Base-by-base conservation (phyloP, 2,888 invertebrate species). In the Metellina segmentata region DNA sequence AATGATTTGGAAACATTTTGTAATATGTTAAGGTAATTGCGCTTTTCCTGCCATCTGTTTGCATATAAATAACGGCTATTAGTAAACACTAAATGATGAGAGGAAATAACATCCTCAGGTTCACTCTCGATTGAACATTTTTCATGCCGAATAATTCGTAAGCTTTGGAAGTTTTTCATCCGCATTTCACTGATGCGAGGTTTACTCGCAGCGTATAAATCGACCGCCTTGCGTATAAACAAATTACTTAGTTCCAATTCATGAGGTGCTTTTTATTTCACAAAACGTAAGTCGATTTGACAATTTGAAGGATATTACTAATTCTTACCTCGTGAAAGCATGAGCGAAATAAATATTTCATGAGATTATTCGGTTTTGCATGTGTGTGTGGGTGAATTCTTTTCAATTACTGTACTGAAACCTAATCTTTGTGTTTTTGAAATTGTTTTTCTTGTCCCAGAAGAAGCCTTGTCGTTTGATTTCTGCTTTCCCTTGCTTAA, bases 1-100 rank as follows among this genome's bases (percentile, higher is more conserved):
- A 89, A 89, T 89, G 83, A 89, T 89, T 85, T 89, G 89, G 89
- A 89, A 89, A 79, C 83, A 49, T 75, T 89, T 85, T 83, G 82
- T 69, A 89, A 89, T 85, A 69, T 85, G 74, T 89, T 89, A 85
- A 89, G 89, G 78, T 52, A 85, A 89, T 85, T 79, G 71, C 71
- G 52, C 77, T 19, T 53, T 78, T 85, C 20, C 83, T 53, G 74
- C 83, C 89, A 89, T 83, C 83, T 89, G 89, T 85, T 85, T 71
- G 85, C 70, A 51, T 89, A 89, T 85, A 89, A 89, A 89, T 83
- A 69, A 81, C 81, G 49, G 81, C 87, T 74, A 88, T 71, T 88
- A 61, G 88, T 81, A 81, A 88, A 74, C 88, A 87, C 53, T 19
- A 81, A 74, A 88, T 71, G 75, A 75, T 16, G 69, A 34, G 49